These are phyloP conservation scores for Ptiloglossa arizonensis DNA, from an alignment of 1,140 invertebrate genomes.

Conservation along the genomic window DNA sequence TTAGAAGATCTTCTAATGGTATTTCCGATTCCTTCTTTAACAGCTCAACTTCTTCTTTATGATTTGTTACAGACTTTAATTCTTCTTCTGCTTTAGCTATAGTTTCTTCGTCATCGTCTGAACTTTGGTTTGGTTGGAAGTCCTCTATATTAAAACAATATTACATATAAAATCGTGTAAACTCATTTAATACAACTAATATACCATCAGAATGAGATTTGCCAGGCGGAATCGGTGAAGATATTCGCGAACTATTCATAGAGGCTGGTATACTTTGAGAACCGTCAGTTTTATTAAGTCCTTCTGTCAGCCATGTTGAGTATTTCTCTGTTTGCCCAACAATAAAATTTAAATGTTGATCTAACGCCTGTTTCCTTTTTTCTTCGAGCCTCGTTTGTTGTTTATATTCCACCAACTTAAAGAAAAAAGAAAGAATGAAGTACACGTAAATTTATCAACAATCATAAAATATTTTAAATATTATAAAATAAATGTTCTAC, in stretches of 20 bases:
- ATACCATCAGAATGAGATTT: constrained; percentile 81
- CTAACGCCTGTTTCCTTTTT: constrained; percentile 96
- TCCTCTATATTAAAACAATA: constrained; percentile 85
- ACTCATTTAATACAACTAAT: constrained; percentile 22
- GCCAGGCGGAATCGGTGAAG: constrained; percentile 74
- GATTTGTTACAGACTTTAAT: constrained; percentile 83
- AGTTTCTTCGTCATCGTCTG: constrained; percentile 96
- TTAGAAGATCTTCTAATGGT: constrained; percentile 93
- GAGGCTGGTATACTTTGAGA: constrained; percentile 79
- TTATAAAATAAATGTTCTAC: constrained; percentile 61
- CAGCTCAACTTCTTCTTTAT: constrained; percentile 92
- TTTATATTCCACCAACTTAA: constrained; percentile 95
- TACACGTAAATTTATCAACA: not conserved
- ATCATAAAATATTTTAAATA: not conserved
- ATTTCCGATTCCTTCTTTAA: constrained; percentile 95
- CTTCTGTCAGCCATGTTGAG: constrained; percentile 93
- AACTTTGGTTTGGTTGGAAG: constrained; percentile 90
- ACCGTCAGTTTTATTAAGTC: constrained; percentile 86
- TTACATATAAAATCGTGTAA: too few species aligned
- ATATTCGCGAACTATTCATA: constrained; percentile 81
- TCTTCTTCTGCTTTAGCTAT: constrained; percentile 96
- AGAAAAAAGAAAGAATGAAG: constrained; percentile 48
- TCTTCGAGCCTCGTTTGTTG: constrained; percentile 95
- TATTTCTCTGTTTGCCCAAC: constrained; percentile 99
- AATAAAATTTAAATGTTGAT: constrained; percentile 98